phyloP scores from a whole-genome alignment of 92 coral and sea anemone genomes.

The Paragorgia papillata region DNA sequence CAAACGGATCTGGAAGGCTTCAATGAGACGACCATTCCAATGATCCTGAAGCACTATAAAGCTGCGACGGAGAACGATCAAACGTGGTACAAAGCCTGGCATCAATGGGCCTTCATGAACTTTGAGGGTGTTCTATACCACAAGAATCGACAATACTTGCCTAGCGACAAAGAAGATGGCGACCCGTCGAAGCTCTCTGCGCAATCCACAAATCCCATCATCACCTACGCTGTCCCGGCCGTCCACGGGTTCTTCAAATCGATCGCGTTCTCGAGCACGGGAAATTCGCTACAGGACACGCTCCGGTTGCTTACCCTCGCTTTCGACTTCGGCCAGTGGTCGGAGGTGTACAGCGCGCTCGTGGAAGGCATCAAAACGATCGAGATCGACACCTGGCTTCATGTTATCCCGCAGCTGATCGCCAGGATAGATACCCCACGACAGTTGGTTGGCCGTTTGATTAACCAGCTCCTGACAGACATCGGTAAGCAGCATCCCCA shows the following conservation, averaged over 20 bases:
- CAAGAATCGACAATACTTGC: slow-evolving; percentile 77
- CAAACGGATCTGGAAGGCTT: slow-evolving; percentile 88
- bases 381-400: slow-evolving; percentile 97
- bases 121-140: slow-evolving; percentile 93
- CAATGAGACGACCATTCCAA: slow-evolving; percentile 87
- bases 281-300: slow-evolving; percentile 93
- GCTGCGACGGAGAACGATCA: slow-evolving; percentile 96
- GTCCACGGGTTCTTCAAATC: slow-evolving; percentile 98
- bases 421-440: slow-evolving; percentile 99
- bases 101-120: slow-evolving; percentile 98
- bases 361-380: slow-evolving; percentile 98
- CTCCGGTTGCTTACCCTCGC: slow-evolving; percentile 92
- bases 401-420: slow-evolving; percentile 91
- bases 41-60: slow-evolving; percentile 78
- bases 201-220: slow-evolving; percentile 74
- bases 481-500: slow-evolving; percentile 74
- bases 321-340: slow-evolving; percentile 93
- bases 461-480: slow-evolving; percentile 91
- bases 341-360: slow-evolving; percentile 91
- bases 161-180: slow-evolving; percentile 43
- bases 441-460: slow-evolving; percentile 90
- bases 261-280: slow-evolving; percentile 87
- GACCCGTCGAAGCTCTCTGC: slow-evolving; percentile 32
- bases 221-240: slow-evolving; percentile 92
- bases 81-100: slow-evolving; percentile 99